Conservation (phyloP, 2,113 vertebrate species). For the Butastur rufipennis region DNA sequence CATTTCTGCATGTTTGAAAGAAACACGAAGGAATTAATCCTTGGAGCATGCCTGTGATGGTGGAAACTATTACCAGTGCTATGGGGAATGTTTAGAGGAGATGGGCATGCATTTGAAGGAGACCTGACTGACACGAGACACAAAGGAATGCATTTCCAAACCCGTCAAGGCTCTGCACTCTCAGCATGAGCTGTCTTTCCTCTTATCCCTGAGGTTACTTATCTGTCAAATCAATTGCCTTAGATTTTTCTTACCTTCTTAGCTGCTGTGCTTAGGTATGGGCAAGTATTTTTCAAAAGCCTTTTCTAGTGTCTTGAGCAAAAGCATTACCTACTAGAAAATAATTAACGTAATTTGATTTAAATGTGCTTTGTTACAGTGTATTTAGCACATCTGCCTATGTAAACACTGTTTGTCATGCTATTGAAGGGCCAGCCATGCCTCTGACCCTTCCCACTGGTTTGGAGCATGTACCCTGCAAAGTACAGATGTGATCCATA, state of each 20-base stretch:
- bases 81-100: background rate
- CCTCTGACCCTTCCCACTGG: background rate
- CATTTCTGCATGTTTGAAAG: background rate
- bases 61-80: background rate
- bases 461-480: background rate
- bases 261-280: background rate
- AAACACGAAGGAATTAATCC: background rate
- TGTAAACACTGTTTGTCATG: background rate
- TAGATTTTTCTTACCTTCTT: background rate
- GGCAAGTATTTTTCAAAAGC: background rate
- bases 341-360: background rate
- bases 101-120: background rate
- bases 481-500: background rate
- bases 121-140: rapidly evolving
- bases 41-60: background rate
- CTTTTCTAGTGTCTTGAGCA: background rate
- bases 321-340: background rate
- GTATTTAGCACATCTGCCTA: background rate
- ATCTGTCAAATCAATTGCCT: background rate
- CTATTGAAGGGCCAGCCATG: background rate
- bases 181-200: background rate
- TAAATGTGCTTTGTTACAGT: background rate
- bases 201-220: background rate
- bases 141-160: background rate
- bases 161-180: background rate